Percentiles rank a stretch among this genome's conserved stretches.
Conservation (phyloP, 1,140 invertebrate species). For the Sycobia sp. region DNA sequence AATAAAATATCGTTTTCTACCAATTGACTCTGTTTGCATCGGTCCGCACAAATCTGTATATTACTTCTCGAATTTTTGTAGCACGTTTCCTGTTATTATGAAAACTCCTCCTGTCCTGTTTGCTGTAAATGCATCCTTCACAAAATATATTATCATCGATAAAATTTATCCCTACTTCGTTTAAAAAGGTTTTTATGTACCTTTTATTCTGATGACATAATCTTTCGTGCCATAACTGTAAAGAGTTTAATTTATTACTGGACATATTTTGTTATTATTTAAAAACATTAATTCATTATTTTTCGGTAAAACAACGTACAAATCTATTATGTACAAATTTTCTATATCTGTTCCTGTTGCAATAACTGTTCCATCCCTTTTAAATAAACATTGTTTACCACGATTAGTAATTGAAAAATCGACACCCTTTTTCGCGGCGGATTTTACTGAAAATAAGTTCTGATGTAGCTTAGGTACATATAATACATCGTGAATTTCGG, state of each 20-base stretch:
- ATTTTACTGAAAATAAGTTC: not conserved
- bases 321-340: slow-evolving; percentile 12
- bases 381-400: not conserved
- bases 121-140: not conserved
- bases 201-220: not conserved
- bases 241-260: not conserved
- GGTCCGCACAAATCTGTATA: too few relatives aligned
- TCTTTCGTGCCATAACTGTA: not conserved
- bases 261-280: too few relatives aligned
- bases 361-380: too few relatives aligned
- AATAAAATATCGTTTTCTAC: too few relatives aligned
- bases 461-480: too few relatives aligned
- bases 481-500: too few relatives aligned
- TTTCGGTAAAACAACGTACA: not conserved
- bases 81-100: too few relatives aligned
- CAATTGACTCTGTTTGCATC: too few relatives aligned
- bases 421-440: not conserved
- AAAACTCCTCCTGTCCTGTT: not conserved
- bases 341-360: not conserved
- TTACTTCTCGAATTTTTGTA: too few relatives aligned
- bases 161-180: not conserved
- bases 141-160: not conserved
- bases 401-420: not conserved
- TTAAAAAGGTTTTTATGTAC: not conserved
- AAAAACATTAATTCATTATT: not conserved